A percentile compares a stretch with the other conserved stretches of the same genome.
phyloP scores from a whole-genome alignment of 2,113 vertebrate genomes.

The Vombatus ursinus region DNA sequence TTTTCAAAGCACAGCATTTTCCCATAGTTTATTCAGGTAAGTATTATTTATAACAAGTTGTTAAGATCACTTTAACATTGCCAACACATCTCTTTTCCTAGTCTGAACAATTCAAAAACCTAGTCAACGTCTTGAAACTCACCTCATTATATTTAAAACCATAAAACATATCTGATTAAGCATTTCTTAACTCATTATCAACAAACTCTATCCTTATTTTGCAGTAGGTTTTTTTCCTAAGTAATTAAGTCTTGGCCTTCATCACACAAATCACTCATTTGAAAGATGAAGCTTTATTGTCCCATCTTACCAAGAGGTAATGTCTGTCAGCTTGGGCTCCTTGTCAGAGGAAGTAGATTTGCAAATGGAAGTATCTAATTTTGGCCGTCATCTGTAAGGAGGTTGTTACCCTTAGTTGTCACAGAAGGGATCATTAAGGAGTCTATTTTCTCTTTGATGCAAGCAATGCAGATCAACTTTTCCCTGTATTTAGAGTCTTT shows the following conservation, averaged over 20 bases:
- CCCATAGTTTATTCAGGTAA: constrained; percentile 50
- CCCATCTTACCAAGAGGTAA: constrained; percentile 50
- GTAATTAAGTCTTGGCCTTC: constrained; percentile 40
- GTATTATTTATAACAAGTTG: constrained; percentile 50
- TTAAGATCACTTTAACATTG: constrained; percentile 54
- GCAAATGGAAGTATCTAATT: constrained; percentile 70
- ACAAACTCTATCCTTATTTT: constrained; percentile 27
- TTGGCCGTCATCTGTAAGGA: constrained; percentile 71
- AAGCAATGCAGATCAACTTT: constrained; percentile 74
- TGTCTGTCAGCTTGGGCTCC: constrained; percentile 53
- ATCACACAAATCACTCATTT: constrained; percentile 69
- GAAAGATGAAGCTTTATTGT: constrained; percentile 59
- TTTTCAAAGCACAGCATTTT: constrained; percentile 48
- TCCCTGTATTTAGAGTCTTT: constrained; percentile 61
- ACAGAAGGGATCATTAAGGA: constrained; percentile 74
- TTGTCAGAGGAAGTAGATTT: constrained; percentile 62
- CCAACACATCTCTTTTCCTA: constrained; percentile 26
- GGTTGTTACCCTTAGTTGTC: constrained; percentile 75
- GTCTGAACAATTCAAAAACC: constrained; percentile 28
- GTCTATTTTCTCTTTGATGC: constrained; percentile 77
- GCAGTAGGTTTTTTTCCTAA: constrained; percentile 7
- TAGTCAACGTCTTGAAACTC: neutral
- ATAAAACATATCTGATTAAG: constrained; percentile 54
- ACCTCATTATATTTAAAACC: constrained; percentile 51
- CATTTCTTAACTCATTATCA: constrained; percentile 57